phyloP scores from a whole-genome alignment of 2,797 vertebrate genomes.

The Saxicola maurus region DNA sequence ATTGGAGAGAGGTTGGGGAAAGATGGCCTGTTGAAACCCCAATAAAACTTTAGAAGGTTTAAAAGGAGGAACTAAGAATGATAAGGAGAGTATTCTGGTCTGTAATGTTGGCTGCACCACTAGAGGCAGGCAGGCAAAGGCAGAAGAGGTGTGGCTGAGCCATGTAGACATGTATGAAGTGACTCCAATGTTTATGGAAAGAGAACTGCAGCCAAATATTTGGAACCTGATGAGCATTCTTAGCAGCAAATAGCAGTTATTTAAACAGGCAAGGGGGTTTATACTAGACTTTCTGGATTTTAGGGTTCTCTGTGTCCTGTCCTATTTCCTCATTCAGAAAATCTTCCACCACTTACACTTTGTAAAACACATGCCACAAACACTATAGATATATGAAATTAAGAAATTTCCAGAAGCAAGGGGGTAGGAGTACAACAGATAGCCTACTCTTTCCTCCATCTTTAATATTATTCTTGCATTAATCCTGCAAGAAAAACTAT shows the following conservation, averaged over 20 bases:
- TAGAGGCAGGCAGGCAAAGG: neutral
- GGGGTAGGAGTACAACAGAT: neutral
- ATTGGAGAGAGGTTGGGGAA: neutral
- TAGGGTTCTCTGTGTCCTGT: neutral
- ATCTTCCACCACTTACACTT: neutral
- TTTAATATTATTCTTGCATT: neutral
- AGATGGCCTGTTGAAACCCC: neutral
- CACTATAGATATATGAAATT: neutral
- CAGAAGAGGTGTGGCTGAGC: slow-evolving; percentile 29
- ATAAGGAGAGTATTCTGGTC: slow-evolving; percentile 12
- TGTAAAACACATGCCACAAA: neutral
- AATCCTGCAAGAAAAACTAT: neutral
- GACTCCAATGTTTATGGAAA: slow-evolving; percentile 52
- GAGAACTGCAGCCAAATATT: neutral
- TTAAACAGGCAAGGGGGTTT: neutral
- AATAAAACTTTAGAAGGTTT: neutral
- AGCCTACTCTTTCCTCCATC: neutral
- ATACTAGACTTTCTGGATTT: neutral
- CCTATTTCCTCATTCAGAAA: neutral
- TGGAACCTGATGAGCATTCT: slow-evolving; percentile 35
- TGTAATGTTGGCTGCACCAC: neutral
- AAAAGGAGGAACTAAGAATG: neutral
- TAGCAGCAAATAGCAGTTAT: slow-evolving; percentile 18
- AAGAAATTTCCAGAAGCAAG: neutral
- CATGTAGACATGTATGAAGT: slow-evolving; percentile 19